Base-by-base conservation (phyloP, 2,888 invertebrate genomes). In the Polyommatus icarus region DNA sequence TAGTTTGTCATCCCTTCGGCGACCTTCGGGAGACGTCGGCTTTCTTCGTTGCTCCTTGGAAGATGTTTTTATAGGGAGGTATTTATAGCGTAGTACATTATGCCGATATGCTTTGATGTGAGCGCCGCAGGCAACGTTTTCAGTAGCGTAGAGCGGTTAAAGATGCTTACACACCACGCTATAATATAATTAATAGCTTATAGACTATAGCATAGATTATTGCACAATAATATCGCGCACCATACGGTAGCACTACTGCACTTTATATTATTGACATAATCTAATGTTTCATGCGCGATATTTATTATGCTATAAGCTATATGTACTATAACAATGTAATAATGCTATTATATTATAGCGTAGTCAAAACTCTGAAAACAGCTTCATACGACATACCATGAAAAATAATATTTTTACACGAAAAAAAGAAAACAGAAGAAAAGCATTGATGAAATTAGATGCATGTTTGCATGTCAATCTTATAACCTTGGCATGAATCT, bases 1-100 rank as follows among this genome's bases (percentile, higher is more conserved):
- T 0, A 46, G 87, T 87, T 86, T 90, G 91, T 90, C 91, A 90
- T 89, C 90, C 90, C 89, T 90, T 92, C 92, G 91, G 90, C 84
- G 84, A 83, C 83, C 85, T 85, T 90, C 91, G 92, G 85, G 78
- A 72, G 83, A 83, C 87, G 88, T 92, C 92, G 92, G 85, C 76
- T 80, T 78, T 83, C 83, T 82, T 85, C 87, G 87, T 50, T 79
- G 80, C 82, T 83, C 84, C 84, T 83, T 82, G 81, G 77, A 77
- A 76, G 78, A 79, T 76, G 50, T 61, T 71, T 71, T 76, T 79
- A 80, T 80, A 80, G 81, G 80, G 78, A 81, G 67, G 75, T 79
- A 72, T 72, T 79, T 80, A 78, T 81, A 76, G 79, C 77, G 77
- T 79, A 79, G 78, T 79, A 76, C 78, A 79, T 79, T 75, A 77